Base-by-base conservation (phyloP, 2,888 invertebrate genomes). In the Hydriomena furcata region DNA sequence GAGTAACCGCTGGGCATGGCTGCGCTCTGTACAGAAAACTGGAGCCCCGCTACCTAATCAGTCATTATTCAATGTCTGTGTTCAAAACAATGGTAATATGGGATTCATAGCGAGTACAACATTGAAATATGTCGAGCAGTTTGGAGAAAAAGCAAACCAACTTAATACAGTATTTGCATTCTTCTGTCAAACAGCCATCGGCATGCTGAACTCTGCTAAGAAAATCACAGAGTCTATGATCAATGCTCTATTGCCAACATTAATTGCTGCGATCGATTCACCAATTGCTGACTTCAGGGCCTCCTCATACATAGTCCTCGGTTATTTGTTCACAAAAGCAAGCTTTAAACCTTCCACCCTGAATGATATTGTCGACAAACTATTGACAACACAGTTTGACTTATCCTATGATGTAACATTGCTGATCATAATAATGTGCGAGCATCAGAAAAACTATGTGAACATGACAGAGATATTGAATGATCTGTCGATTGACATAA, bases 81-180 rank as follows among this genome's bases (percentile, higher is more conserved):
- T 92, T 0, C 91, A 91, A 3, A 84, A 82, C 12, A 92, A 66
- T 0, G 70, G 75, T 5, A 77, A 77, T 1, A 66, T 89, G 37
- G 63, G 75, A 17, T 85, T 86, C 41, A 79, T 88, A 35, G 72
- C 80, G 0, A 81, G 72, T 34, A 70, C 54, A 10, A 78, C 79
- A 1, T 42, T 76, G 7, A 83, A 79, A 52, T 85, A 85, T 74
- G 91, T 95, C 0, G 91, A 92, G 41, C 91, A 91, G 53, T 92
- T 93, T 73, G 91, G 89, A 0, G 82, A 91, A 1, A 86, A 92
- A 52, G 93, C 94, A 0, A 80, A 90, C 27, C 86, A 92, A 27
- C 79, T 96, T 6, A 94, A 93, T 42, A 93, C 95, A 0, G 91
- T 96, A 1, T 94, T 95, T 69, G 95, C 95, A 5, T 98, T 98